Evolutionary conservation across 2,113 vertebrate genomes (phyloP).

Genomic region (Hyla sarda): DNA sequence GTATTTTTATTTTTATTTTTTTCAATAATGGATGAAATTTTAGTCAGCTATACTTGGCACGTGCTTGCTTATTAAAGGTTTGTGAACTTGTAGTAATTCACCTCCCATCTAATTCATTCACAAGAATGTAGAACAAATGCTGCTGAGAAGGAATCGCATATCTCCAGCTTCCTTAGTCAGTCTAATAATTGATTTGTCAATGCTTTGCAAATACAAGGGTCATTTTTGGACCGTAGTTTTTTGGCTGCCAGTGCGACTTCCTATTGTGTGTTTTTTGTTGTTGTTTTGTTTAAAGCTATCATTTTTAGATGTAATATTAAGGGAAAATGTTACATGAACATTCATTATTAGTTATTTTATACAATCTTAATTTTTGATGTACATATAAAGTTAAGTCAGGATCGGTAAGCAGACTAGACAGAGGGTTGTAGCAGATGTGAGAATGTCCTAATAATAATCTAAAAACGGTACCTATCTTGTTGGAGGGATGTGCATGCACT

Average conservation of each 20-base stretch:
- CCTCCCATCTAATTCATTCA: conserved; percentile 21
- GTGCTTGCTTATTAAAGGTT: conserved; percentile 25
- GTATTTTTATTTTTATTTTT: background rate
- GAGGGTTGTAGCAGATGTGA: background rate
- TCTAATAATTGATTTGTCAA: too few species aligned
- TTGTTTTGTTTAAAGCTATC: too few species aligned
- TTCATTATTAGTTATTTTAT: too few species aligned
- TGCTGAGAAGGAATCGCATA: too few species aligned
- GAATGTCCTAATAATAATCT: background rate
- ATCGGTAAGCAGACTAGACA: background rate
- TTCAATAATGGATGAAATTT: background rate
- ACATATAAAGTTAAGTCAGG: too few species aligned
- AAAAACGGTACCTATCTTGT: background rate
- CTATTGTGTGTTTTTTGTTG: too few species aligned
- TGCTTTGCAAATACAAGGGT: background rate
- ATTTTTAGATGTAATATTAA: too few species aligned
- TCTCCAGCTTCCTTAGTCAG: background rate
- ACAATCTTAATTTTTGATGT: too few species aligned
- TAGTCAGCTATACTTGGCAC: background rate
- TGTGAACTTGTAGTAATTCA: conserved; percentile 29
- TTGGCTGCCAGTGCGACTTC: background rate
- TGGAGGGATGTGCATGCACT: background rate
- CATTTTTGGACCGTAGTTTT: background rate
- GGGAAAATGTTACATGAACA: too few species aligned
- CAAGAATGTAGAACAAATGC: background rate